phyloP scores from a whole-genome alignment of 2,797 vertebrate genomes.

The Argentina silus region DNA sequence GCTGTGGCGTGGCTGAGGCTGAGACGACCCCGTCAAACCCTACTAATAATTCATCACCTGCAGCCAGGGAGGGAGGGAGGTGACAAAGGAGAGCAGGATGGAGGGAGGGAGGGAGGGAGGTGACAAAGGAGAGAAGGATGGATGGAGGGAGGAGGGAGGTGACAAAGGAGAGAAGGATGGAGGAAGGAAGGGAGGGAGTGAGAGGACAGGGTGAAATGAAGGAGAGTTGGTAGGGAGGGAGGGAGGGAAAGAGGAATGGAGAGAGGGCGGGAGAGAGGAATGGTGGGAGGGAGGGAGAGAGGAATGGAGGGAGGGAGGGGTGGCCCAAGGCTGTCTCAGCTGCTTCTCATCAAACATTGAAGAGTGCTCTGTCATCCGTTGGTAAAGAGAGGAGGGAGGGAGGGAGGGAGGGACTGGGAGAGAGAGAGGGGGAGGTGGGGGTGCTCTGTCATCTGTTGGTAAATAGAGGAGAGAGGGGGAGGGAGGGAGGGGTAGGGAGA shows the following conservation, averaged over 20 bases:
- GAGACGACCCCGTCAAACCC: conserved; percentile 2
- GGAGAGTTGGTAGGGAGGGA: not conserved
- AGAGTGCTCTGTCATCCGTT: conserved; percentile 53
- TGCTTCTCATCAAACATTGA: conserved; percentile 59
- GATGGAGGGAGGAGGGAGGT: not conserved
- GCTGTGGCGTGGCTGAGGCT: not conserved
- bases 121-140: conserved; percentile 15
- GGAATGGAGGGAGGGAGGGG: conserved; percentile 19
- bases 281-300: conserved; percentile 15
- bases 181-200: conserved; percentile 8
- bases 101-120: not conserved
- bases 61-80: conserved; percentile 13
- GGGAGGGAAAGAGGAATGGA: not conserved
- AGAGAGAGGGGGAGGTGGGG: not conserved
- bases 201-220: not conserved
- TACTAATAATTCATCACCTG: not conserved
- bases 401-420: not conserved
- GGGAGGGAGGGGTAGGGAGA: conserved; percentile 12
- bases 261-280: not conserved
- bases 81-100: not conserved
- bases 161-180: not conserved
- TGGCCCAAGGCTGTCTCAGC: conserved; percentile 42
- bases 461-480: conserved; percentile 21
- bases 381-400: conserved; percentile 1
- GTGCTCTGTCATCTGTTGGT: not conserved